Conservation (phyloP, 2,888 invertebrate genomes). For the Cordylochernes scorpioides region DNA sequence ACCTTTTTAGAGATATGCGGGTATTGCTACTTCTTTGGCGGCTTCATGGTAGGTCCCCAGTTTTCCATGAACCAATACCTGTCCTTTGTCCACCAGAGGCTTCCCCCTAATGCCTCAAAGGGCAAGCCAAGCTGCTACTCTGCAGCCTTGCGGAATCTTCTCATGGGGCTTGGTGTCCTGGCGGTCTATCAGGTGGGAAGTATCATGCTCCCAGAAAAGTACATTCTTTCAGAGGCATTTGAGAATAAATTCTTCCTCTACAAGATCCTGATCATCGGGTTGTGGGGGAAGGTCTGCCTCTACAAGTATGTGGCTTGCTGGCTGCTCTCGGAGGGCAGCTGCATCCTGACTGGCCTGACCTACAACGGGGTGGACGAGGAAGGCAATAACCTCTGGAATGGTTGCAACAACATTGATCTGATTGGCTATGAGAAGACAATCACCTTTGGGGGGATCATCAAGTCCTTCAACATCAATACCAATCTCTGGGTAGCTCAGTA, state of each 20-base stretch:
- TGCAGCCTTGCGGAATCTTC: conserved; percentile 34
- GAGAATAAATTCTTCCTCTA: conserved; percentile 7
- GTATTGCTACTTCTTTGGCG: conserved; percentile 59
- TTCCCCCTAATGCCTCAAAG: conserved; percentile 23
- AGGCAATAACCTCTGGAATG: conserved; percentile 47
- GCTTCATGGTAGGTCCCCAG: conserved; percentile 79
- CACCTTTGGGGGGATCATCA: conserved; percentile 58
- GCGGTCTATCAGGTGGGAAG: conserved; percentile 43
- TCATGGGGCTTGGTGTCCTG: conserved; percentile 43
- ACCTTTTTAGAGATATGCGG: conserved; percentile 49
- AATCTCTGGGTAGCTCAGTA: conserved; percentile 78
- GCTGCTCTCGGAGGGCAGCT: conserved; percentile 40
- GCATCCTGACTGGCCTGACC: conserved; percentile 42
- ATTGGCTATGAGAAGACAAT: conserved; percentile 49
- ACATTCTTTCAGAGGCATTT: conserved; percentile 31
- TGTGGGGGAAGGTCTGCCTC: conserved; percentile 59
- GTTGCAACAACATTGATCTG: conserved; percentile 66
- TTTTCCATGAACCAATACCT: conserved; percentile 55
- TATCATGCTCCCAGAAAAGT: conserved; percentile 39
- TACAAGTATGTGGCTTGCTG: conserved; percentile 84
- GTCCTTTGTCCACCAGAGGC: conserved; percentile 44
- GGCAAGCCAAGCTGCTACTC: conserved; percentile 17
- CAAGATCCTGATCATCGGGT: conserved; percentile 29
- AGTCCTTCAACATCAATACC: conserved; percentile 81
- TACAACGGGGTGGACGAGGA: conserved; percentile 40